Conservation (phyloP, 2,888 invertebrate genomes). For the Danaus chrysippus region DNA sequence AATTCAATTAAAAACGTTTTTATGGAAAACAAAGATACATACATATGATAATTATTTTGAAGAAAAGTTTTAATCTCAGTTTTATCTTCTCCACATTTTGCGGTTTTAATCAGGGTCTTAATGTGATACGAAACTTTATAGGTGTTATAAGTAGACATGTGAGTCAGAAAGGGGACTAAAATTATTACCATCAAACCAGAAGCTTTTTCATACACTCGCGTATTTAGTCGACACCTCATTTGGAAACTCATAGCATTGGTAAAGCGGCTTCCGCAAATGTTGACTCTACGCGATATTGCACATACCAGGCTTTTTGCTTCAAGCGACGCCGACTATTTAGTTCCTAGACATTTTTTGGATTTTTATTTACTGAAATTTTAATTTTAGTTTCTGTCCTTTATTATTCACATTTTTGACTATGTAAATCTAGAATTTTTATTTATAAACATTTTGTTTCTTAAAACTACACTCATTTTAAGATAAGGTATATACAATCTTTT, state of each 20-base stretch:
- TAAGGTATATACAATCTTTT: no score
- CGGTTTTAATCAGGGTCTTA: background rate
- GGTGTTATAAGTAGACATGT: background rate
- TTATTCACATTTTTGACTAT: constrained; percentile 3
- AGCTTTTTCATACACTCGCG: constrained; percentile 19
- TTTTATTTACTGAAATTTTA: constrained; percentile 1
- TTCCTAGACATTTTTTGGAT: constrained; percentile 1
- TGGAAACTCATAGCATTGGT: constrained; percentile 60
- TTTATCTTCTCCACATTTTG: no score
- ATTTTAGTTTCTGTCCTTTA: constrained; percentile 7
- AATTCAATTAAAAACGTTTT: no score
- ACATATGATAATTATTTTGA: no score
- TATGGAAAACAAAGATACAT: no score
- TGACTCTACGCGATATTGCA: constrained; percentile 66
- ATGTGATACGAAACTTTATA: background rate
- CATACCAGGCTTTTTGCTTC: constrained; percentile 27
- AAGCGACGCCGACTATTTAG: constrained; percentile 17
- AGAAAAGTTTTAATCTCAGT: no score
- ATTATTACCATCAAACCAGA: constrained; percentile 1
- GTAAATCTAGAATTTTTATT: background rate
- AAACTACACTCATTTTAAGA: background rate
- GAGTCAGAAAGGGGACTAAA: background rate
- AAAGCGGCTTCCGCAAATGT: constrained; percentile 60
- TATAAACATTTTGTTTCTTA: background rate
- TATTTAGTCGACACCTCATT: constrained; percentile 35